Evolutionary conservation across 2,888 invertebrate species (phyloP), one percentile per base, ranked within the genome.

Genomic region (Patella caerulea): DNA sequence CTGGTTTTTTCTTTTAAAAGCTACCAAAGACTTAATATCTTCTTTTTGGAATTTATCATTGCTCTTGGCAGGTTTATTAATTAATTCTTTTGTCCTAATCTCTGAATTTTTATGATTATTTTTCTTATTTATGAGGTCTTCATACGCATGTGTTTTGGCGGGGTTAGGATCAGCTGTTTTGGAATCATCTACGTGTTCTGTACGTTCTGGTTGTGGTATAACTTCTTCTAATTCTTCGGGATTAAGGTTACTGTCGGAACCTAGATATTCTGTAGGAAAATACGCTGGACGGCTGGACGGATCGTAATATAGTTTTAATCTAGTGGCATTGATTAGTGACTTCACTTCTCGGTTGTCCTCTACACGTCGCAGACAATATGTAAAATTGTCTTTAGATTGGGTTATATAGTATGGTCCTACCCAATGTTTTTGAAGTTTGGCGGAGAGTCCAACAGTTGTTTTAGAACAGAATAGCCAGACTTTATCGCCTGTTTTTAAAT

Each of bases 291-390:
- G n/a, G 24, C 12, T 65, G n/a, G 19, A 11, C 0, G 65, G 65
- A 65, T 65, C 24, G 24, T 65, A 12, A 54, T 77, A 77, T 2
- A 17, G 2, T 74, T 73, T 80, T 12, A 80, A 72, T 3, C 77
- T 29, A 29, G 72, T 14, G 15, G 79, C 81, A 81, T 81, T 78
- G 45, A 81, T 73, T 59, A 81, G 24, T 5, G 72, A 72, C n/a
- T 77, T 77, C 4, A 65, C n/a, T 11, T 11, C 12, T 14, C 17
- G 19, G 11, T 65, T 24, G 15, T 65, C 65, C 17, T 24, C 17
- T n/a, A n/a, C n/a, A 24, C n/a, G n/a, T n/a, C n/a, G n/a, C n/a
- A n/a, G n/a, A n/a, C n/a, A n/a, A n/a, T n/a, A n/a, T n/a, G n/a
- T n/a, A n/a, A n/a, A n/a, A n/a, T n/a, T n/a, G n/a, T n/a, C n/a